Conservation (phyloP, 2,888 invertebrate species). For the Polydesmus complanatus region DNA sequence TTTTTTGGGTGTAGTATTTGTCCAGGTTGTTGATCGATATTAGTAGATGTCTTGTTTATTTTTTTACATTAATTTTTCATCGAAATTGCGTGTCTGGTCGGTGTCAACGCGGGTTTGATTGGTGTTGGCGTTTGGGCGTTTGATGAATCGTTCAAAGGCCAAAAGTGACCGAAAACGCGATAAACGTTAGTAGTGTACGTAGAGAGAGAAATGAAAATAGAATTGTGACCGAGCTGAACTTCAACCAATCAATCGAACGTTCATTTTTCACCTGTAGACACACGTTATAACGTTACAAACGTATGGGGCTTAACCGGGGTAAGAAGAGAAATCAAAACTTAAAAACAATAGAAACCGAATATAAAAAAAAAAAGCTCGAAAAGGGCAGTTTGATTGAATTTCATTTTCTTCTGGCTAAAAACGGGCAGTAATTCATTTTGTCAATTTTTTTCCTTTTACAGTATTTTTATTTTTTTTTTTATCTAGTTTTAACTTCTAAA, state of each 20-base stretch:
- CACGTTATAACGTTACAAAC: neutral
- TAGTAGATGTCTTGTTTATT: no score
- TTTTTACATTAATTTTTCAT: no score
- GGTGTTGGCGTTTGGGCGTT: no score
- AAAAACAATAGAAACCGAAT: neutral
- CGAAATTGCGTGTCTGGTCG: no score
- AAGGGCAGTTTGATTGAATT: neutral
- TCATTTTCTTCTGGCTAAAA: neutral
- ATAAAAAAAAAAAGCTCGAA: neutral
- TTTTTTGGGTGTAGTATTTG: no score
- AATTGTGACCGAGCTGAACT: neutral
- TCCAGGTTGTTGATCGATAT: no score
- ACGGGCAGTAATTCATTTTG: neutral
- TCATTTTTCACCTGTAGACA: neutral
- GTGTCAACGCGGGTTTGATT: no score
- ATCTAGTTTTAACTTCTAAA: no score
- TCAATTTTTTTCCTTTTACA: neutral
- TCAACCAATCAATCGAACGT: neutral
- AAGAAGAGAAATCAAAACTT: neutral
- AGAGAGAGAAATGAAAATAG: neutral
- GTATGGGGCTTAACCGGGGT: neutral
- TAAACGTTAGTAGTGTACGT: neutral
- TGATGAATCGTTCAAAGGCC: neutral
- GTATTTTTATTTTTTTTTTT: neutral
- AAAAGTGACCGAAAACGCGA: neutral